Evolutionary conservation across 2,797 vertebrate species (phyloP).

Genomic region (Adelosebastes latens): DNA sequence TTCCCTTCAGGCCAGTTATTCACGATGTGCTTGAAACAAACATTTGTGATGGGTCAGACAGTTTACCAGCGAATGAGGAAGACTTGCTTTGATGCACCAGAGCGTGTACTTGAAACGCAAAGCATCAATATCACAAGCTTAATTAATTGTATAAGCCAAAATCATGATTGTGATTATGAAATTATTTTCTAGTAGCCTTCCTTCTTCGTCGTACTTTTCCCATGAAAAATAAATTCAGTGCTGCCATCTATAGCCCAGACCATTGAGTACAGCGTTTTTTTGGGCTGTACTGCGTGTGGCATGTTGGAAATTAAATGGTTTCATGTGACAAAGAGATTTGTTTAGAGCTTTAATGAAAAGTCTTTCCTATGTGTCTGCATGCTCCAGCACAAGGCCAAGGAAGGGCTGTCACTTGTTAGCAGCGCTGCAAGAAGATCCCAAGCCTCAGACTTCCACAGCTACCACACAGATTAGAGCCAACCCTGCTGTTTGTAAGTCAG

Average conservation of each 20-base stretch:
- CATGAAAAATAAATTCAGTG: neutral
- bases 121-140: neutral
- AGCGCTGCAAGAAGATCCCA: conserved; percentile 32
- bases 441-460: conserved; percentile 56
- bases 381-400: conserved; percentile 8
- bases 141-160: neutral
- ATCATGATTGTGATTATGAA: neutral
- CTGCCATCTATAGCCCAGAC: conserved; percentile 7
- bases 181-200: neutral
- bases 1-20: neutral
- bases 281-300: neutral
- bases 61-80: neutral
- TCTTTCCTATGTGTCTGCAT: conserved; percentile 17
- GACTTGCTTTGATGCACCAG: neutral
- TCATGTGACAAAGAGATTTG: conserved; percentile 40
- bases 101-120: neutral
- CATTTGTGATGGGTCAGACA: neutral
- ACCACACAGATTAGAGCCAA: conserved; percentile 62
- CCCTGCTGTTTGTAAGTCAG: conserved; percentile 66
- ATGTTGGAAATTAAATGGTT: conserved; percentile 13
- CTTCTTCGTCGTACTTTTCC: neutral
- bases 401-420: conserved; percentile 37
- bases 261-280: neutral
- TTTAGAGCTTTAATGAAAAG: conserved; percentile 47
- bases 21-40: neutral